Evolutionary conservation across 2,888 invertebrate genomes (phyloP), one percentile per base, ranked within the genome.

Genomic region (Phyllotreta striolata): DNA sequence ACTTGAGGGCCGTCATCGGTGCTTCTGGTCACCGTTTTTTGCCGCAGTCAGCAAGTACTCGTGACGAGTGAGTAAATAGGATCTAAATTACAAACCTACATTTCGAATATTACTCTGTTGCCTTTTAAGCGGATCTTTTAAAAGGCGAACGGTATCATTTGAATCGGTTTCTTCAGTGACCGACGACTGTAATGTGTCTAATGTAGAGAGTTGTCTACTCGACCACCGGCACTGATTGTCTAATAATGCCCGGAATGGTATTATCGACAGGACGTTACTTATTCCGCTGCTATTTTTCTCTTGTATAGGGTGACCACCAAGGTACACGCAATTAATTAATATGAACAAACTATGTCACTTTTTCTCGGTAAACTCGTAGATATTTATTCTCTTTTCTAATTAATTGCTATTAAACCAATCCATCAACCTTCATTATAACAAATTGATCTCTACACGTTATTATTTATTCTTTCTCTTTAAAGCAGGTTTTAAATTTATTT

Each of bases 211-310:
- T 46, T 66, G 66, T 64, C 67, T 62, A 49, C 62, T 65, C 76
- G 77, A 78, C 78, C 77, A 78, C 77, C 78, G 67, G 77, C 77
- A 77, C 77, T 76, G 78, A 78, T 77, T 78, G 74, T 76, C 76
- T 76, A 77, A 76, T 77, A 75, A 72, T 64, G 72, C 76, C 76
- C 67, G 66, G 74, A 76, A 77, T 76, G 76, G 77, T 67, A 59
- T 59, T 63, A 63, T 63, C 63, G 63, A 59, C 63, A 55, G 59
- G 63, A 63, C 58, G 63, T 59, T 63, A 59, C 55, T 63, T 63
- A 63, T 63, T 63, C 37, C 37, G 41, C 43, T 47, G 59, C 59
- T 34, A 63, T 63, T 63, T 55, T 63, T 63, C 59, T 63, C 59
- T 39, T 63, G 47, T 63, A 55, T 63, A 59, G 59, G 59, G 41